phyloP scores from a whole-genome alignment of 2,888 invertebrate species.

The Fragum sueziense region DNA sequence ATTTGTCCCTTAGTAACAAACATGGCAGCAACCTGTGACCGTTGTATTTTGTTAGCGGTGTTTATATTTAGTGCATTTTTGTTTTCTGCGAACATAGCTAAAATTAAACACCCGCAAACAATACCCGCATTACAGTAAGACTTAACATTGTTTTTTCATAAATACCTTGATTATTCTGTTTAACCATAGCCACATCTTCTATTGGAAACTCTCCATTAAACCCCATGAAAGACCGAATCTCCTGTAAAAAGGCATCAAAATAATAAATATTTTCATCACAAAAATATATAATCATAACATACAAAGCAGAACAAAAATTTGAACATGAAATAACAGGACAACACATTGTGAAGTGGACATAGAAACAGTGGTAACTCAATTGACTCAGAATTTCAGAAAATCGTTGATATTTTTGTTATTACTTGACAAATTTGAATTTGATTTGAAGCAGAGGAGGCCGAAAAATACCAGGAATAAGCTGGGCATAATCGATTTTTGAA shows the following conservation, averaged over 20 bases:
- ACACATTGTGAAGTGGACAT: constrained; percentile 1
- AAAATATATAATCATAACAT: not conserved
- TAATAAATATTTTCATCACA: not conserved
- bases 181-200: constrained; percentile 44
- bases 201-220: constrained; percentile 59
- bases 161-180: constrained; percentile 49
- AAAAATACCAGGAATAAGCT: too few relatives aligned
- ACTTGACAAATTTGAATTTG: too few relatives aligned
- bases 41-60: too few relatives aligned
- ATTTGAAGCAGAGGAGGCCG: too few relatives aligned
- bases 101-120: not conserved
- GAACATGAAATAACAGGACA: constrained; percentile 5
- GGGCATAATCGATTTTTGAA: too few relatives aligned
- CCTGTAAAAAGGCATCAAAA: constrained; percentile 40
- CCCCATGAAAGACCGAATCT: constrained; percentile 56
- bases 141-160: too few relatives aligned
- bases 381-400: too few relatives aligned
- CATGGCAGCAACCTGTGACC: too few relatives aligned
- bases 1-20: too few relatives aligned
- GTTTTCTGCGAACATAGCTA: not conserved
- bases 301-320: not conserved
- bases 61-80: too few relatives aligned
- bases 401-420: too few relatives aligned
- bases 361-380: too few relatives aligned
- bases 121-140: not conserved